Conservation (phyloP, 2,797 vertebrate species). For the Mormyrus hasselquistii region DNA sequence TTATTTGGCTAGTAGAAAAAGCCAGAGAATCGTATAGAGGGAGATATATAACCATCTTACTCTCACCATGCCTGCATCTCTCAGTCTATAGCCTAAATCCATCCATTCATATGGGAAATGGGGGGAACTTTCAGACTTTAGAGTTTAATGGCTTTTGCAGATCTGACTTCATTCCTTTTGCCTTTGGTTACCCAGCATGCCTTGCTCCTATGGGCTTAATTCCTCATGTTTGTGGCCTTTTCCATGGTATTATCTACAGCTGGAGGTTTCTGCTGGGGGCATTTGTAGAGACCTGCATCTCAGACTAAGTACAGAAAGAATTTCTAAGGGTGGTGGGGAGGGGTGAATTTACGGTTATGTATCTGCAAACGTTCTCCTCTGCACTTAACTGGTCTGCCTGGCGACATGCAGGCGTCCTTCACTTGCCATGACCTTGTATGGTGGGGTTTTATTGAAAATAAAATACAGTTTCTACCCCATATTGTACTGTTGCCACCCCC, state of each 20-base stretch:
- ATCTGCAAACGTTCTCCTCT: neutral
- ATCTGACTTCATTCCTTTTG: constrained; percentile 33
- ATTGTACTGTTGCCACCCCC: neutral
- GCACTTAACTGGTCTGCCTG: neutral
- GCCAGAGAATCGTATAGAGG: neutral
- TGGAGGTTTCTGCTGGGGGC: neutral
- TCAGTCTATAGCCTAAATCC: constrained; percentile 12
- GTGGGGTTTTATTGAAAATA: neutral
- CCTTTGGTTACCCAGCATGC: constrained; percentile 12
- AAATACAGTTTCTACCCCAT: neutral
- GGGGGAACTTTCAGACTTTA: constrained; percentile 24
- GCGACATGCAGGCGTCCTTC: neutral
- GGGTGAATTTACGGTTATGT: neutral
- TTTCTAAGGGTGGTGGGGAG: neutral
- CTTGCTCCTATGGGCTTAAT: neutral
- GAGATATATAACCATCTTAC: constrained; percentile 46
- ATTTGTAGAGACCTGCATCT: neutral
- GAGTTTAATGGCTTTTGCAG: constrained; percentile 56
- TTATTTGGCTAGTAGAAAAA: neutral
- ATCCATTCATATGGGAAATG: constrained; percentile 29
- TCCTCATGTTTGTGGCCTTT: constrained; percentile 3
- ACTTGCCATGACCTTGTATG: neutral
- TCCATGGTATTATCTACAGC: neutral
- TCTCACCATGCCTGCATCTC: constrained; percentile 39
- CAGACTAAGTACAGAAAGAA: neutral